Evolutionary conservation across 2,888 invertebrate species (phyloP).

Genomic region (Selenia dentaria): DNA sequence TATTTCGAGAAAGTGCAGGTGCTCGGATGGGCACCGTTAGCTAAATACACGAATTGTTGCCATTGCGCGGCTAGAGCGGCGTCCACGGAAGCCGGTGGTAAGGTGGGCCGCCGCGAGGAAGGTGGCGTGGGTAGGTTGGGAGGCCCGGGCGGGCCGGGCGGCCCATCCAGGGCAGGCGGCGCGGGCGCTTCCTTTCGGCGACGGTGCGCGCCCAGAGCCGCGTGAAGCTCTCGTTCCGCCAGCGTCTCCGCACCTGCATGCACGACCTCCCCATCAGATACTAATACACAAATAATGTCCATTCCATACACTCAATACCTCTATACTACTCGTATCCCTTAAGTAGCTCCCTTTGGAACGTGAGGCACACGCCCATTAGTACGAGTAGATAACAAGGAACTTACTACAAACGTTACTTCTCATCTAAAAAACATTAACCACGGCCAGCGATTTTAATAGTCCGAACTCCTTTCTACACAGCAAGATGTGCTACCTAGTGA

Average conservation of each 20-base stretch:
- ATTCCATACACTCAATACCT: too few relatives aligned
- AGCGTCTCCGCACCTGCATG: constrained; percentile 35
- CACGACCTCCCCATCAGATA: too few relatives aligned
- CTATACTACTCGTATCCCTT: too few relatives aligned
- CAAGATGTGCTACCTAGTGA: too few relatives aligned
- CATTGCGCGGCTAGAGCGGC: constrained; percentile 9
- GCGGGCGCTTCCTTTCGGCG: constrained; percentile 44
- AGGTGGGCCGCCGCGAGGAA: constrained; percentile 32
- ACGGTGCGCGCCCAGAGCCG: constrained; percentile 50
- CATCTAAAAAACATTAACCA: too few relatives aligned
- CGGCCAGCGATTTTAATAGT: too few relatives aligned
- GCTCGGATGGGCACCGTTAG: not conserved
- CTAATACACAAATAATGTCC: too few relatives aligned
- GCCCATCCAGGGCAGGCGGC: constrained; percentile 36
- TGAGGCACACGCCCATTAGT: too few relatives aligned
- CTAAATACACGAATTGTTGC: not conserved
- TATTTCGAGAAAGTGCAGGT: not conserved
- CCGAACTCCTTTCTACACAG: too few relatives aligned
- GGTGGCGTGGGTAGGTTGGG: constrained; percentile 9
- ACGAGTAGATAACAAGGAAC: too few relatives aligned
- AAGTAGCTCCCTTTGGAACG: too few relatives aligned
- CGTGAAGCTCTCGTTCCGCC: constrained; percentile 64
- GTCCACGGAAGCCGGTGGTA: constrained; percentile 1
- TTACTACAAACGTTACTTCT: too few relatives aligned
- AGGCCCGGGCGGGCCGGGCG: constrained; percentile 29